Evolutionary conservation across 2,113 vertebrate genomes (phyloP).

Genomic region (Carassius carassius): DNA sequence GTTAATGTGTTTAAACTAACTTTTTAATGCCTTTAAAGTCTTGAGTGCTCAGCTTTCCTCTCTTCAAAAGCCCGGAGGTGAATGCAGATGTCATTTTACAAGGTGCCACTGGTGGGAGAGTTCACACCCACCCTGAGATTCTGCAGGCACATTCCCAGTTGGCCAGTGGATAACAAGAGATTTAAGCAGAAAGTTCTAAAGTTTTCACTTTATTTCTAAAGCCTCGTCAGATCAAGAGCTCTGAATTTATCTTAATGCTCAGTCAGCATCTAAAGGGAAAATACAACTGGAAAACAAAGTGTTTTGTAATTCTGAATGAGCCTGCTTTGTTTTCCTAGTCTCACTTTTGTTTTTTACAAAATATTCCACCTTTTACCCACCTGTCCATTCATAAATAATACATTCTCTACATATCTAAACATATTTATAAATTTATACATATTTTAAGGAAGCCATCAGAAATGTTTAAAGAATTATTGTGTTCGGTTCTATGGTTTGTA

Average conservation of each 20-base stretch:
- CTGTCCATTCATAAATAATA: background rate
- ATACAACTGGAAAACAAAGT: too few relatives aligned
- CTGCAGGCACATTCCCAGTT: conserved; percentile 45
- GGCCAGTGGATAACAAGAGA: conserved; percentile 39
- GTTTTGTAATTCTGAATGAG: too few relatives aligned
- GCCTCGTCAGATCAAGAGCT: background rate
- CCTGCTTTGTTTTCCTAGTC: background rate
- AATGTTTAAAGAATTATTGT: conserved; percentile 13
- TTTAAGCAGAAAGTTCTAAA: background rate
- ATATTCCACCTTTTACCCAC: background rate
- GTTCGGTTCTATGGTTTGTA: conserved; percentile 6
- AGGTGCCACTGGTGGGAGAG: conserved; percentile 49
- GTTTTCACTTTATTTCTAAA: background rate
- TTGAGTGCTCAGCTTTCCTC: conserved; percentile 43
- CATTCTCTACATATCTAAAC: conserved; percentile 6
- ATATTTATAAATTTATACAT: conserved; percentile 4
- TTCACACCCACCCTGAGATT: conserved; percentile 57
- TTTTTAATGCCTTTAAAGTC: conserved; percentile 38
- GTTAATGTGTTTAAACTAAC: conserved; percentile 34
- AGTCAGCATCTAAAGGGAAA: background rate
- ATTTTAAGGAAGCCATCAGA: conserved; percentile 28
- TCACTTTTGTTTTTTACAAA: background rate
- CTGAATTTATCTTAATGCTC: background rate
- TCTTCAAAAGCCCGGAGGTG: conserved; percentile 52
- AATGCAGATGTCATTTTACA: conserved; percentile 58